phyloP scores from a whole-genome alignment of 2,888 invertebrate genomes.

The Subacronicta megacephala region DNA sequence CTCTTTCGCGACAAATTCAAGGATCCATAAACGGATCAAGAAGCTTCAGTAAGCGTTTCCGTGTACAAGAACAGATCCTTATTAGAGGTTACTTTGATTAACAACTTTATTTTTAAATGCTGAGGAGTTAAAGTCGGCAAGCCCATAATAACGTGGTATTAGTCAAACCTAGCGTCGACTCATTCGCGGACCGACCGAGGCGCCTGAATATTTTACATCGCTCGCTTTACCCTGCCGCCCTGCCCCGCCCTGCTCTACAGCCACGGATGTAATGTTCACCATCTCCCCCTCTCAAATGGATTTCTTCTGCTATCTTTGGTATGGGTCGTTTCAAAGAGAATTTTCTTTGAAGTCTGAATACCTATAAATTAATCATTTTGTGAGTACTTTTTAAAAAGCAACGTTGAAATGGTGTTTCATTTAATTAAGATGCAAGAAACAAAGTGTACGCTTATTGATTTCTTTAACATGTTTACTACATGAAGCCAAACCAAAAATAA shows the following conservation, averaged over 20 bases:
- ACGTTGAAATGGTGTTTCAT: too few species aligned
- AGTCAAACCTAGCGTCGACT: conserved; percentile 26
- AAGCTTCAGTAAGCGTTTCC: background rate
- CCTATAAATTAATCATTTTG: background rate
- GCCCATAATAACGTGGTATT: conserved; percentile 17
- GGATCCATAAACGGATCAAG: too few species aligned
- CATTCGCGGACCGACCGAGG: conserved; percentile 20
- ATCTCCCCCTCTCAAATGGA: conserved; percentile 2
- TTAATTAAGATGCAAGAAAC: too few species aligned
- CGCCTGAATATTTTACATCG: conserved; percentile 49
- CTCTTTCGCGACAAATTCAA: too few species aligned
- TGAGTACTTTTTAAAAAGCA: too few species aligned
- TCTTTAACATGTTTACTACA: too few species aligned
- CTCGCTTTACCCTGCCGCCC: conserved; percentile 12
- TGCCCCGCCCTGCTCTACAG: background rate
- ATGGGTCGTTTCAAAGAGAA: too few species aligned
- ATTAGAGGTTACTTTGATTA: conserved; percentile 13
- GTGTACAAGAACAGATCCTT: background rate
- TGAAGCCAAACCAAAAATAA: too few species aligned
- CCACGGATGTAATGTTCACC: conserved; percentile 16
- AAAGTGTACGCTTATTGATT: too few species aligned
- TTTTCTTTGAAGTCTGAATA: background rate
- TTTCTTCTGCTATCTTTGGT: background rate
- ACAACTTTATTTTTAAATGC: conserved; percentile 12
- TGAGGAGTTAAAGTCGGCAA: conserved; percentile 10